Percentiles rank a stretch among this genome's conserved stretches.
Evolutionary conservation across 2,888 invertebrate species (phyloP).

Genomic region (Erebia palarica): DNA sequence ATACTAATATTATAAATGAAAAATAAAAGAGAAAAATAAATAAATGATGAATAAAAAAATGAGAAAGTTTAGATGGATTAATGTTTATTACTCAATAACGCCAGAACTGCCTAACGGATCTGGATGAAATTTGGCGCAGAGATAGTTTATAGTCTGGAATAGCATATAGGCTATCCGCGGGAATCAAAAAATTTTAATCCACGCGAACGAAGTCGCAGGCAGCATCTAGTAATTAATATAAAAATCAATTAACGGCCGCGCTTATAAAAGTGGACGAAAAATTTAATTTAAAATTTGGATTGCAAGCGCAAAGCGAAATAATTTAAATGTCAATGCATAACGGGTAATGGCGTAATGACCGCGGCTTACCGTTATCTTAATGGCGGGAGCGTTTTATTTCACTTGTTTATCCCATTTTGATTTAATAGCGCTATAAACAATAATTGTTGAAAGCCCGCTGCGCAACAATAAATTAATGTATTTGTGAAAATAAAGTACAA

Average conservation of each 20-base stretch:
- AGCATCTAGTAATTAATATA: slow-evolving; percentile 16
- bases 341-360: slow-evolving; percentile 24
- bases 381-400: slow-evolving; percentile 14
- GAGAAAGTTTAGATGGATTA: no score
- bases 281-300: slow-evolving; percentile 20
- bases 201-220: not conserved
- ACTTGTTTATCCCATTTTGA: slow-evolving; percentile 22
- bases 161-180: no score
- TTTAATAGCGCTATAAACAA: slow-evolving; percentile 13
- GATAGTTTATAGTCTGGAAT: no score
- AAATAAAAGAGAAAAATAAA: no score
- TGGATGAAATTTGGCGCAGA: no score
- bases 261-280: not conserved
- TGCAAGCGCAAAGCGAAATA: slow-evolving; percentile 20
- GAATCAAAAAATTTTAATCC: not conserved
- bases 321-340: slow-evolving; percentile 20
- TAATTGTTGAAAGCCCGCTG: slow-evolving; percentile 12
- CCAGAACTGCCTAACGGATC: no score
- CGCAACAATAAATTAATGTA: slow-evolving; percentile 18
- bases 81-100: no score
- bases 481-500: slow-evolving; percentile 1
- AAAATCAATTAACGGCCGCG: slow-evolving; percentile 16
- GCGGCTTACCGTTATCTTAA: slow-evolving; percentile 23
- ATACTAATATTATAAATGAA: no score
- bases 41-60: no score